Evolutionary conservation across 37 sponge, comb jelly and placozoan species (phyloP), one percentile per base, ranked within the genome.

Genomic region (Corticium candelabrum): DNA sequence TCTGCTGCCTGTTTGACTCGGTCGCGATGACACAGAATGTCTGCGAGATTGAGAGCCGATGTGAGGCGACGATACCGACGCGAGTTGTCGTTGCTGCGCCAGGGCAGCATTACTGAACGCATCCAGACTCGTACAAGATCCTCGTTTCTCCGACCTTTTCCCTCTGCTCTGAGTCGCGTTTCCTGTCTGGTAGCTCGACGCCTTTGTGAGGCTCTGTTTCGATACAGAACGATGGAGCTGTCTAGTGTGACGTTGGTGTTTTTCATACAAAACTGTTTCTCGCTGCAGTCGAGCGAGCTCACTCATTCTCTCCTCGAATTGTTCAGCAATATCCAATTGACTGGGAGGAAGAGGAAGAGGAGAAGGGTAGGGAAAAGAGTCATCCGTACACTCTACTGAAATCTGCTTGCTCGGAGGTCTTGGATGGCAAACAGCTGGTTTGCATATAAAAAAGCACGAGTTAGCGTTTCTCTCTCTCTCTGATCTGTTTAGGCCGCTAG

Each of bases 51-150:
- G n/a, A n/a, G n/a, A n/a, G n/a, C n/a, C n/a, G n/a, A n/a, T n/a
- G n/a, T 77, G 83, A 40, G 39, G 70, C 36, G 62, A 50, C 62
- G 62, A 50, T 21, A 27, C 15, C 62, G 21, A 50, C 62, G 21
- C 62, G 11, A 50, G 62, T 21, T 11, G 21, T 27, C 62, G 21
- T 50, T 50, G 11, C 62, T 50, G 11, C 21, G 62, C 62, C 21
- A 50, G 21, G 15, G 62, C 62, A 27, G 11, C 62, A 21, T 50
- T 50, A 21, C 62, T 50, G 62, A 11, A 50, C 62, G 11, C 21
- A 21, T 50, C 62, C 62, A 50, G 21, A 50, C 62, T 50, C 62
- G 62, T 50, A 50, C 15, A 27, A 21, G 62, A 50, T 27, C 21
- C 21, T 50, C 62, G 11, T 50, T 21, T 11, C 62, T 11, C 15